Base-by-base conservation (phyloP, 2,797 vertebrate genomes). In the Diplodus sargus region DNA sequence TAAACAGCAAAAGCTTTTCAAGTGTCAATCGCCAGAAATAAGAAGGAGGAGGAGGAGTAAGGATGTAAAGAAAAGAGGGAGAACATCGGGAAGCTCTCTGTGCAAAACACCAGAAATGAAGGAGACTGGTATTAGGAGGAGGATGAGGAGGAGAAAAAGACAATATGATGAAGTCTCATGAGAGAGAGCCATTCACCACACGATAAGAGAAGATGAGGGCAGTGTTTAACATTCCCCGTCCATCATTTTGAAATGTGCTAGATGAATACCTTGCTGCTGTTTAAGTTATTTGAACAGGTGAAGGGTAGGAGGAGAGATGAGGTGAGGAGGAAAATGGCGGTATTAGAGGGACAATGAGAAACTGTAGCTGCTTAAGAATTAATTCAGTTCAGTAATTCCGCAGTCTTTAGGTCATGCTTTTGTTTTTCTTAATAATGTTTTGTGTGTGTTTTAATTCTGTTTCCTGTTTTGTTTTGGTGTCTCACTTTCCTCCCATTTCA, bases 11-110 rank as follows among this genome's bases (percentile, higher is more conserved):
- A 48, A 54, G 56, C 74, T 85, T 86, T 80, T 86, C 66, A 84
- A 84, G 71, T 82, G 85, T 83, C 77, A 83, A 69, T 88, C 85
- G 81, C 23, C 43, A 45, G 51, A 60, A 78, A 70, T 54, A 56
- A 63, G 58, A 15, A 47, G 63, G 51, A 45, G 57, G 56, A 58
- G 57, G 56, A n/a, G 56, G 39, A 60, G 12, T 14, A 61, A 6
- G 2, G 53, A 58, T 62, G 57, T 68, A 69, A 71, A 25, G 57
- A 77, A 76, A 79, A 79, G 48, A 56, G 25, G 42, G 48, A 45
- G 59, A n/a, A 59, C 39, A 54, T 13, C 57, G 57, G n/a, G 54
- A 70, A 42, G 28, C 42, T 58, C 76, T 78, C 66, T 66, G 52
- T 72, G 68, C 64, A 85, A 84, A 85, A 78, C 80, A 72, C 1